Percentiles rank a stretch among this genome's conserved stretches.
Evolutionary conservation across 2,797 vertebrate species (phyloP).

Genomic region (Vultur gryphus): DNA sequence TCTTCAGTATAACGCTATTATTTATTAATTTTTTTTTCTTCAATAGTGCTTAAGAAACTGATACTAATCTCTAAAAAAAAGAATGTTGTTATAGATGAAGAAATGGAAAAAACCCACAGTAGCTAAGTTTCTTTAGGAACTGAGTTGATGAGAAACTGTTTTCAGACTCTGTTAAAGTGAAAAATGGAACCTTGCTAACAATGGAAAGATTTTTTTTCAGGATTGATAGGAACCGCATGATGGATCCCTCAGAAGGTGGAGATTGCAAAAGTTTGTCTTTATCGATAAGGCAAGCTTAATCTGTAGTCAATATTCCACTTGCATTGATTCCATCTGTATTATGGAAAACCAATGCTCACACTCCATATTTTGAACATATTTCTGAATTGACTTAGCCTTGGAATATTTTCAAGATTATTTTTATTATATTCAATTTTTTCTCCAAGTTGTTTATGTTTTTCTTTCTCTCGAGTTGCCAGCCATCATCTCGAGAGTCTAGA

Average conservation of each 20-base stretch:
- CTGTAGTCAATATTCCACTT: not conserved
- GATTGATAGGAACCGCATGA: not conserved
- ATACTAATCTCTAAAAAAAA: not conserved
- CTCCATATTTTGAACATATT: slow-evolving; percentile 25
- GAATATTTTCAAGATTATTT: slow-evolving; percentile 34
- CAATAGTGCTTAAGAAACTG: not conserved
- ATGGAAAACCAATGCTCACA: not conserved
- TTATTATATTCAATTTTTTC: not conserved
- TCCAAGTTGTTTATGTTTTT: slow-evolving; percentile 43
- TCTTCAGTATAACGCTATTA: not conserved
- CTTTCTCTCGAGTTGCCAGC: slow-evolving; percentile 23
- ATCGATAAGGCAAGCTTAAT: not conserved
- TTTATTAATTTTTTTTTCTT: not conserved
- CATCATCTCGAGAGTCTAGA: slow-evolving; percentile 23
- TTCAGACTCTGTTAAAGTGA: not conserved
- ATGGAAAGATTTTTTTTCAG: not conserved
- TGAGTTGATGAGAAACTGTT: not conserved
- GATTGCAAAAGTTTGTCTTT: not conserved
- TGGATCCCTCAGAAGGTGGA: not conserved
- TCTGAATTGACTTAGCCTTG: not conserved
- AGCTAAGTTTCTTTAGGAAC: not conserved
- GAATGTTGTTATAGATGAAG: not conserved
- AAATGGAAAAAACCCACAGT: not conserved
- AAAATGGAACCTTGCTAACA: not conserved
- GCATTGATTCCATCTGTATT: slow-evolving; percentile 12